phyloP scores from a whole-genome alignment of 2,797 vertebrate genomes.

The Cyprinella venusta region DNA sequence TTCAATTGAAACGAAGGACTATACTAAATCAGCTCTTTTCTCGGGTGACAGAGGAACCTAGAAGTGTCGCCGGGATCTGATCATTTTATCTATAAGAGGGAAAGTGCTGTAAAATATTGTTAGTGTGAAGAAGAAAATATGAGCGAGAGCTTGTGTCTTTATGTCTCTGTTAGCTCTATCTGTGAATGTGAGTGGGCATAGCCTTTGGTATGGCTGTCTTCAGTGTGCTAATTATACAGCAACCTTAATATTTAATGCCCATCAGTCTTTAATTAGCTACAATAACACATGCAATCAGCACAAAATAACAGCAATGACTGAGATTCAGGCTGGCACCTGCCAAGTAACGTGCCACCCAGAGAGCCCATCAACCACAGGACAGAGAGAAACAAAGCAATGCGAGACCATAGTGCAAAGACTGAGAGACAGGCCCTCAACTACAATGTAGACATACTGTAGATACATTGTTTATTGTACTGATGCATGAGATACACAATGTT shows the following conservation, averaged over 20 bases:
- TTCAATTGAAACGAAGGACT: not conserved
- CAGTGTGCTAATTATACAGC: slow-evolving; percentile 55
- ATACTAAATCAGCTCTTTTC: not conserved
- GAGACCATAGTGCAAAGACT: not conserved
- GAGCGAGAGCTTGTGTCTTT: not conserved
- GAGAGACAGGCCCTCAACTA: not conserved
- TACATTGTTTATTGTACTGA: not conserved
- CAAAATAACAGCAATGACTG: slow-evolving; percentile 58
- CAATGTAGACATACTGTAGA: not conserved
- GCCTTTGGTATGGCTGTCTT: slow-evolving; percentile 51
- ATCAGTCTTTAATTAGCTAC: slow-evolving; percentile 60
- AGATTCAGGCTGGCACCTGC: slow-evolving; percentile 46
- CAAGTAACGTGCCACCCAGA: slow-evolving; percentile 42
- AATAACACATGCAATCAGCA: slow-evolving; percentile 56
- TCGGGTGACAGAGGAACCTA: not conserved
- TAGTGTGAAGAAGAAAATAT: not conserved
- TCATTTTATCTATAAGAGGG: not conserved
- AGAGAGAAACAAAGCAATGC: slow-evolving; percentile 13
- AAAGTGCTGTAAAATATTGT: slow-evolving; percentile 10
- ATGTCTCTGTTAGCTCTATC: not conserved
- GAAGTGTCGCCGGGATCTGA: not conserved
- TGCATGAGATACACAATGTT: not conserved
- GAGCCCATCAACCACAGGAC: slow-evolving; percentile 38
- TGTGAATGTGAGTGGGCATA: slow-evolving; percentile 25
- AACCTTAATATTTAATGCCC: slow-evolving; percentile 64